These are phyloP conservation scores for Drosophila sechellia DNA, from an alignment of 1,140 invertebrate species.

Conservation along the genomic window DNA sequence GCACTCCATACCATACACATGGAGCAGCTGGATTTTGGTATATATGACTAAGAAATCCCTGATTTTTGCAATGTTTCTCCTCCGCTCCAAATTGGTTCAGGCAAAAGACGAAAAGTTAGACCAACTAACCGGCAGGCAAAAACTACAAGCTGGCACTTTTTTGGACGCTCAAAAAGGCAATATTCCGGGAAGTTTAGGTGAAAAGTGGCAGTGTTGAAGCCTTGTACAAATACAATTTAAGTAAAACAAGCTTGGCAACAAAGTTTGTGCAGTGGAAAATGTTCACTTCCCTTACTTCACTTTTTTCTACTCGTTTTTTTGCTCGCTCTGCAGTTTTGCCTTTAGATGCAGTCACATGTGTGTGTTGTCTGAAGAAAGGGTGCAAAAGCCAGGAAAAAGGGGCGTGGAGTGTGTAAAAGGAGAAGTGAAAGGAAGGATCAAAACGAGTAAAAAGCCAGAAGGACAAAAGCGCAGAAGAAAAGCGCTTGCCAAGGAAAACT, in stretches of 20 bases:
- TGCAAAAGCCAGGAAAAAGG: not conserved
- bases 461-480: constrained; percentile 23
- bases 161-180: constrained; percentile 23
- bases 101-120: constrained; percentile 7
- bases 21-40: constrained; percentile 11
- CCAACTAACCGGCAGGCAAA: constrained; percentile 19
- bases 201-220: constrained; percentile 30
- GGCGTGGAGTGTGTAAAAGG: not conserved
- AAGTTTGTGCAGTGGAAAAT: constrained; percentile 55
- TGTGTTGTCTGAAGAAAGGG: not conserved
- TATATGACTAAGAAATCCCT: constrained; percentile 15
- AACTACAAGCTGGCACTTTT: constrained; percentile 44
- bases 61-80: constrained; percentile 1
- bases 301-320: constrained; percentile 17
- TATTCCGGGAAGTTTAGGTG: constrained; percentile 9
- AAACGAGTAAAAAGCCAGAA: constrained; percentile 9
- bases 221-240: constrained; percentile 66
- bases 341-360: constrained; percentile 40
- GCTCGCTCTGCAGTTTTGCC: constrained; percentile 37
- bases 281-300: constrained; percentile 16
- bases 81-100: not conserved
- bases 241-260: constrained; percentile 71
- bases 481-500: constrained; percentile 41
- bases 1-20: constrained; percentile 12
- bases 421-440: constrained; percentile 28